Conservation (phyloP, 2,888 invertebrate species). For the Diadegma fenestrale region DNA sequence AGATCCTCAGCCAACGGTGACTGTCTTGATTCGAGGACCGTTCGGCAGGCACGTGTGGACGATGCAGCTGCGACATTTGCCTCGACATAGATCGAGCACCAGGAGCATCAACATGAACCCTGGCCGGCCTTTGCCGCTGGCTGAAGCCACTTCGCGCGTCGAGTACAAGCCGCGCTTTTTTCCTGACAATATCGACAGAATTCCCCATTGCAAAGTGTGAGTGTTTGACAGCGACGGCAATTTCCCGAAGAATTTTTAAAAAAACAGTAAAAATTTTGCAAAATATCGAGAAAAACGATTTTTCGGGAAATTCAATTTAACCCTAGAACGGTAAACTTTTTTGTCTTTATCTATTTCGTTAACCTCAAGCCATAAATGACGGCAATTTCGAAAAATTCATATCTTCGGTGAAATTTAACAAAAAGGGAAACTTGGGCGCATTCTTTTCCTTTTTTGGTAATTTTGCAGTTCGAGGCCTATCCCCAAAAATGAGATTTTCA, state of each 20-base stretch:
- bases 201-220: slow-evolving; percentile 93
- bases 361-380: too few species aligned
- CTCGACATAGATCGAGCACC: slow-evolving; percentile 91
- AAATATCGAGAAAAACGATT: not conserved
- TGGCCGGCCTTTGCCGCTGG: slow-evolving; percentile 91
- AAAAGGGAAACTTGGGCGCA: too few species aligned
- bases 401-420: too few species aligned
- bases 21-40: slow-evolving; percentile 95
- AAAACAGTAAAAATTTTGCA: not conserved
- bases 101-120: slow-evolving; percentile 88
- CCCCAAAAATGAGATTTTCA: too few species aligned
- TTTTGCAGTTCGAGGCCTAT: too few species aligned
- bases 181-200: slow-evolving; percentile 92
- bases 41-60: slow-evolving; percentile 99
- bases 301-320: not conserved
- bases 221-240: slow-evolving; percentile 77
- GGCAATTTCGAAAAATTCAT: too few species aligned
- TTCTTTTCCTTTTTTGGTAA: too few species aligned
- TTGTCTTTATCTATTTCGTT: too few species aligned
- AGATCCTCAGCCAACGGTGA: slow-evolving; percentile 97
- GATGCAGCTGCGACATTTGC: slow-evolving; percentile 94
- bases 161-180: slow-evolving; percentile 91
- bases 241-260: not conserved
- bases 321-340: too few species aligned
- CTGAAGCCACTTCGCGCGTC: slow-evolving; percentile 89